Conservation (phyloP, 2,797 vertebrate species). For the Loris lydekkerianus region DNA sequence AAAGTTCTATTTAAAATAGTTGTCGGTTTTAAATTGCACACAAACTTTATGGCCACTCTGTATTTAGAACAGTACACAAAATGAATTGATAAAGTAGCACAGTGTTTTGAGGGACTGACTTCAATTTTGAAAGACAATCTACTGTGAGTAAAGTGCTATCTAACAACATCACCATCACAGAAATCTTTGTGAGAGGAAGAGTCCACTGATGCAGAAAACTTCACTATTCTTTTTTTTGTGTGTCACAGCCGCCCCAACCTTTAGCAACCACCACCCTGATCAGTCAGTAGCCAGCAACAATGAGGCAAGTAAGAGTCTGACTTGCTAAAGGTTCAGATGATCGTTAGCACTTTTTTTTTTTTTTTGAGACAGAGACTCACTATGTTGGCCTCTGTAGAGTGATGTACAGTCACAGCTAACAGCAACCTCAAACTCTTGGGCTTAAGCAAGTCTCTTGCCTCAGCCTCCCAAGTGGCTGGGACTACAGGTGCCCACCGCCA, state of each 20-base stretch:
- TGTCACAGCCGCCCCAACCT: neutral
- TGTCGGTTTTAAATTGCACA: too few relatives aligned
- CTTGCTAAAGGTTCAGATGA: neutral
- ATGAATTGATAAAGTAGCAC: neutral
- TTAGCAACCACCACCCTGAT: neutral
- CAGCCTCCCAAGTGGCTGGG: too few relatives aligned
- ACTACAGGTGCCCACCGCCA: too few relatives aligned
- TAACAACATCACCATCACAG: neutral
- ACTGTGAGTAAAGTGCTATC: neutral
- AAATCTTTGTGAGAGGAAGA: neutral
- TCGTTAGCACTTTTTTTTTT: neutral
- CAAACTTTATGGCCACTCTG: too few relatives aligned
- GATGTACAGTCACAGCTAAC: too few relatives aligned
- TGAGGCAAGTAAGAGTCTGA: neutral
- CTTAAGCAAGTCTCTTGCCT: too few relatives aligned
- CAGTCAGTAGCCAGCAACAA: neutral
- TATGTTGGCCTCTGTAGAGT: too few relatives aligned
- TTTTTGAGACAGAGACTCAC: too few relatives aligned
- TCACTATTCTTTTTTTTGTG: neutral
- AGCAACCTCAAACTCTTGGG: too few relatives aligned
- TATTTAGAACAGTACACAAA: neutral
- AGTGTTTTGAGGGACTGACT: neutral
- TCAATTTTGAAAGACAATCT: neutral
- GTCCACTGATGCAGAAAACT: neutral
- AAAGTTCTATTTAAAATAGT: too few relatives aligned